Base-by-base conservation (phyloP, 2,888 invertebrate species). In the Parascotia fuliginaria region DNA sequence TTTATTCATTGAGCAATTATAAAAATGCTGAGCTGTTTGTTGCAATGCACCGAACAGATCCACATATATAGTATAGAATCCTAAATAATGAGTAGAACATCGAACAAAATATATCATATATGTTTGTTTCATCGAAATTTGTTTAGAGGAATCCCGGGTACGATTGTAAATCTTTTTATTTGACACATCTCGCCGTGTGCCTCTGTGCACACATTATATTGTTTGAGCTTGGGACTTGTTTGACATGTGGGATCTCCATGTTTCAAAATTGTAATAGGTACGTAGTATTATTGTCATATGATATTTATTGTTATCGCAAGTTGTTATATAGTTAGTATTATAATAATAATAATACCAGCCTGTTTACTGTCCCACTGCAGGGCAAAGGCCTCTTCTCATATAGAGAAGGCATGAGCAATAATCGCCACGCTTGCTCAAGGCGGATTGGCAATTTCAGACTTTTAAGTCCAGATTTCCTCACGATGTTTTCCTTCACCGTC, bases 121-220 rank as follows among this genome's bases (percentile, higher is more conserved):
- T 36, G 40, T 39, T 62, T 4, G 9, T 13, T 32, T 69, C 5
- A 58, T 51, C 49, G 45, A 65, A 64, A 62, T 66, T 63, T 59
- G 49, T 58, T 63, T 54, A 53, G 40, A 34, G 40, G 33, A 60
- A 73, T 67, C 67, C 57, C 64, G 19, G 13, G 51, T 22, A 12
- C 39, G 65, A 53, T 58, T 67, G 44, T 68, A 74, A 77, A 77
- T 76, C 69, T 68, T 67, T 77, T 65, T 75, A 73, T 72, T 69
- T 68, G 66, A 66, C 52, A 60, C 64, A 55, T 61, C 46, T 36
- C 24, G 7, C 55, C 59, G 47, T 55, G 44, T 60, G 37, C 39
- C 55, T 34, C 51, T 46, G 46, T 47, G 53, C 51, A 55, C 47
- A 60, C 47, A 61, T 65, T 32, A 32, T 45, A 34, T 49, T 70